phyloP scores from a whole-genome alignment of 2,113 vertebrate genomes.

The Meles meles region DNA sequence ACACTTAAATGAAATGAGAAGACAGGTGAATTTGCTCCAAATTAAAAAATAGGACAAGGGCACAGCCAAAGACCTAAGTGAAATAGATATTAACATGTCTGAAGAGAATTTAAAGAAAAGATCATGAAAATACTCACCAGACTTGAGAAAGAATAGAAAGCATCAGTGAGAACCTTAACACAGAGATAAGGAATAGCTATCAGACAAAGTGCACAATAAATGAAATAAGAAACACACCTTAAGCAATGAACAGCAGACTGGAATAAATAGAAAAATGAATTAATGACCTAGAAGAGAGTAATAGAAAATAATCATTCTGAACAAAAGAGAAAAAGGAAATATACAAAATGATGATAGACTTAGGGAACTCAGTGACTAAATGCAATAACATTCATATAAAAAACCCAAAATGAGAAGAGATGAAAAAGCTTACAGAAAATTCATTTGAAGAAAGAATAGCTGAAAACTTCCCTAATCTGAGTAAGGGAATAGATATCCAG shows the following conservation, averaged over 20 bases:
- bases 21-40: background rate
- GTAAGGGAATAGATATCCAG: background rate
- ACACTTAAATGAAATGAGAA: background rate
- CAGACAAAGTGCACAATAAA: background rate
- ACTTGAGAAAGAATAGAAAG: background rate
- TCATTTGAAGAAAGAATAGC: background rate
- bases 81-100: background rate
- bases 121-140: background rate
- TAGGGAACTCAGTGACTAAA: background rate
- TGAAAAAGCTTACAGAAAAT: background rate
- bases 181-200: background rate
- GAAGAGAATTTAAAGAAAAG: background rate
- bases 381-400: background rate
- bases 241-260: background rate
- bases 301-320: background rate
- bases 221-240: background rate
- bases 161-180: background rate
- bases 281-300: background rate
- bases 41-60: background rate
- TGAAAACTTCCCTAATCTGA: background rate
- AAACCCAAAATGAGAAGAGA: background rate
- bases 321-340: background rate
- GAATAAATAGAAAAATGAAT: background rate
- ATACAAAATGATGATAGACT: background rate
- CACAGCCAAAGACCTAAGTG: background rate